These are phyloP conservation scores for Venusia cambrica DNA, from an alignment of 2,888 invertebrate genomes.

Conservation along the genomic window DNA sequence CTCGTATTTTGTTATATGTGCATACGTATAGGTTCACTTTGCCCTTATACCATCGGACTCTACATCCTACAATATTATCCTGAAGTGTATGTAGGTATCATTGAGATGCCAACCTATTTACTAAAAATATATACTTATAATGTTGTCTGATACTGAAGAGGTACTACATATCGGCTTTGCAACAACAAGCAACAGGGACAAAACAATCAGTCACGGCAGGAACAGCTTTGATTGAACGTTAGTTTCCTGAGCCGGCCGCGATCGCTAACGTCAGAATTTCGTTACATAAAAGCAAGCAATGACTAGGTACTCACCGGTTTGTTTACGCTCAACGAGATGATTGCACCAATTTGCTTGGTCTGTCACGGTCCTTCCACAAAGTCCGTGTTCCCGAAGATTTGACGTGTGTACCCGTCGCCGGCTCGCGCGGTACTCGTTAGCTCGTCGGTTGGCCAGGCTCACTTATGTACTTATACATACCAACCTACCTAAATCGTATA, in stretches of 20 bases:
- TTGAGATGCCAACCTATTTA: too few relatives aligned
- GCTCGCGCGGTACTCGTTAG: slow-evolving; percentile 58
- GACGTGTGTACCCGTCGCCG: slow-evolving; percentile 54
- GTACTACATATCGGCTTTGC: too few relatives aligned
- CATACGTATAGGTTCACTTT: too few relatives aligned
- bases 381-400: slow-evolving; percentile 22
- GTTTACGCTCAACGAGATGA: slow-evolving; percentile 78
- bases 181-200: neutral
- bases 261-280: slow-evolving; percentile 14
- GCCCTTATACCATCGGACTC: too few relatives aligned
- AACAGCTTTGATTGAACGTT: slow-evolving; percentile 26
- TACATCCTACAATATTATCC: too few relatives aligned
- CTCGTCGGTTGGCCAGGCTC: slow-evolving; percentile 40
- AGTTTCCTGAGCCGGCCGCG: slow-evolving; percentile 19
- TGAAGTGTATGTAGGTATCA: too few relatives aligned
- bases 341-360: slow-evolving; percentile 69
- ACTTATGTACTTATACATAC: slow-evolving; percentile 42
- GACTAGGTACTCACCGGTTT: slow-evolving; percentile 73
- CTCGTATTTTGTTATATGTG: too few relatives aligned
- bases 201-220: slow-evolving; percentile 17
- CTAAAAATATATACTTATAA: too few relatives aligned
- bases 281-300: slow-evolving; percentile 55
- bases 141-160: too few relatives aligned
- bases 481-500: slow-evolving; percentile 9
- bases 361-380: slow-evolving; percentile 62